Conservation (phyloP, 2,797 vertebrate genomes). For the Amniataba percoides region DNA sequence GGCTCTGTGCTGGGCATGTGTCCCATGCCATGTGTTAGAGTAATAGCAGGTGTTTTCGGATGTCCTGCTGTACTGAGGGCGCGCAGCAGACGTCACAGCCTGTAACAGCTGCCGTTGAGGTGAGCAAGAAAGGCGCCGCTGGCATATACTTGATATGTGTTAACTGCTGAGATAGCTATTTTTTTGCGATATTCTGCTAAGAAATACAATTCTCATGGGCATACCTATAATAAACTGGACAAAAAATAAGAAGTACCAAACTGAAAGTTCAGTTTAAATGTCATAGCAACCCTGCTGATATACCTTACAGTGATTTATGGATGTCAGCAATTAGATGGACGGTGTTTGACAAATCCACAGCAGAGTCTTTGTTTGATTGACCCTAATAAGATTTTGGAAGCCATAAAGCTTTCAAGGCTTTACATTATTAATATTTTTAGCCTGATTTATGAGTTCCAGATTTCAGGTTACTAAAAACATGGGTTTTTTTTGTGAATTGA, state of each 20-base stretch:
- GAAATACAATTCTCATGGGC: not conserved
- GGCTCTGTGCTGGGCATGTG: slow-evolving; percentile 55
- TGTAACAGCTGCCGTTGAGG: slow-evolving; percentile 10
- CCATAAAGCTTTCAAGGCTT: too few species aligned
- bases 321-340: not conserved
- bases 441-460: not conserved
- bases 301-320: not conserved
- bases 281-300: not conserved
- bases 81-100: slow-evolving; percentile 20
- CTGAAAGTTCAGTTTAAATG: not conserved
- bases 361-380: not conserved
- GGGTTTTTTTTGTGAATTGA: too few species aligned
- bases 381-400: not conserved
- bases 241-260: not conserved
- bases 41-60: slow-evolving; percentile 63
- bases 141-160: not conserved
- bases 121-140: not conserved
- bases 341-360: not conserved
- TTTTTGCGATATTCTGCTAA: slow-evolving; percentile 12
- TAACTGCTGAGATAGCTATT: not conserved
- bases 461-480: not conserved
- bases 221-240: not conserved
- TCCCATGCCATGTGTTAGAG: slow-evolving; percentile 28
- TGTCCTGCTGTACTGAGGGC: slow-evolving; percentile 38
- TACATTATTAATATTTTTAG: not conserved